Evolutionary conservation across 2,888 invertebrate species (phyloP).

Genomic region (Hemistola chrysoprasaria): DNA sequence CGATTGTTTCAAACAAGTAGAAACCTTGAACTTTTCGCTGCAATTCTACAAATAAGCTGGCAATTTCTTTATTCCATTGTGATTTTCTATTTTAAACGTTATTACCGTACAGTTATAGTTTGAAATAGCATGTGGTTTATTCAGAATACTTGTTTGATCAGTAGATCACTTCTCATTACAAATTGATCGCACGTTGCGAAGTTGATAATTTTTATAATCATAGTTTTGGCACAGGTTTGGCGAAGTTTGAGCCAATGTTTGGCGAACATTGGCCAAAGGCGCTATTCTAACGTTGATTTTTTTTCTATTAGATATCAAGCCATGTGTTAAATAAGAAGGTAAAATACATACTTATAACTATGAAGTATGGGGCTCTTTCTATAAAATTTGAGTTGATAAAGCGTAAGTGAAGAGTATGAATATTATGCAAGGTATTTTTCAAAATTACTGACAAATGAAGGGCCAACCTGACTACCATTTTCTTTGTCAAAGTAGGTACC

Average conservation of each 20-base stretch:
- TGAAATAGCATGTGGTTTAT: conserved; percentile 10
- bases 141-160: conserved; percentile 38
- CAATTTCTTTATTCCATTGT: conserved; percentile 2
- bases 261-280: not conserved
- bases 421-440: too few species aligned
- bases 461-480: too few species aligned
- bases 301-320: too few species aligned
- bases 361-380: too few species aligned
- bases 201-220: too few species aligned
- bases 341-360: too few species aligned
- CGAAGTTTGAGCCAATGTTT: conserved; percentile 16
- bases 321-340: too few species aligned
- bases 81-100: conserved; percentile 1
- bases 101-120: conserved; percentile 6
- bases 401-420: too few species aligned
- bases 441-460: too few species aligned
- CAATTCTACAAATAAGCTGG: conserved; percentile 16
- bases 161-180: conserved; percentile 44
- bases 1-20: conserved; percentile 17
- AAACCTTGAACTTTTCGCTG: conserved; percentile 25
- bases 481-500: too few species aligned
- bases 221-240: conserved; percentile 38
- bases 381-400: too few species aligned
- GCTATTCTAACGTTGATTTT: not conserved
- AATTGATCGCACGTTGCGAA: conserved; percentile 49